These are phyloP conservation scores for Osedax fenrisi DNA, from an alignment of 2,888 invertebrate genomes.

Conservation along the genomic window DNA sequence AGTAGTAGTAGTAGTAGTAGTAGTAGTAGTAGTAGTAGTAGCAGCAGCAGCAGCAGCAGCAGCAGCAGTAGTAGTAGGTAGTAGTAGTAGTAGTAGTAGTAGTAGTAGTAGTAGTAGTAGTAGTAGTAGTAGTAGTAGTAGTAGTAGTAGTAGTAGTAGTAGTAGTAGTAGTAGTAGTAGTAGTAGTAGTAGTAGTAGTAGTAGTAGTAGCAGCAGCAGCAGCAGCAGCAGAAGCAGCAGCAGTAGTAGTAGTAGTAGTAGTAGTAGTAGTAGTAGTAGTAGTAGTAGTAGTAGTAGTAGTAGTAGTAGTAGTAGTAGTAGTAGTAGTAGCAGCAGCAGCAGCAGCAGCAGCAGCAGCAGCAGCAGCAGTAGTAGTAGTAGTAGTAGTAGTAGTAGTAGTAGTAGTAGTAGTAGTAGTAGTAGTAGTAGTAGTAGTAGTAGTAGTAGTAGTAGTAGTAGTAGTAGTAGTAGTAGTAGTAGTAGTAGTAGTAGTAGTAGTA, in stretches of 20 bases:
- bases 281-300: conserved; percentile 17
- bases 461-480: conserved; percentile 11
- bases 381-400: conserved; percentile 14
- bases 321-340: neutral
- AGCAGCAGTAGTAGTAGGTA: too few species aligned
- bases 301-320: conserved; percentile 15
- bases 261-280: conserved; percentile 20
- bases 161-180: conserved; percentile 22
- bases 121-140: conserved; percentile 12
- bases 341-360: conserved; percentile 6
- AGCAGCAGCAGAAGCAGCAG: too few species aligned
- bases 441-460: conserved; percentile 11
- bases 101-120: conserved; percentile 4
- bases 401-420: conserved; percentile 9
- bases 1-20: conserved; percentile 10
- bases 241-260: conserved; percentile 17
- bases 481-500: conserved; percentile 12
- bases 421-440: conserved; percentile 16
- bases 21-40: conserved; percentile 16
- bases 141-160: conserved; percentile 22
- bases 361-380: conserved; percentile 15
- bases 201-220: conserved; percentile 17
- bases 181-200: conserved; percentile 18
- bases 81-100: conserved; percentile 3
- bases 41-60: neutral